These are phyloP conservation scores for Pagrus major DNA, from an alignment of 2,113 vertebrate species.

Conservation along the genomic window DNA sequence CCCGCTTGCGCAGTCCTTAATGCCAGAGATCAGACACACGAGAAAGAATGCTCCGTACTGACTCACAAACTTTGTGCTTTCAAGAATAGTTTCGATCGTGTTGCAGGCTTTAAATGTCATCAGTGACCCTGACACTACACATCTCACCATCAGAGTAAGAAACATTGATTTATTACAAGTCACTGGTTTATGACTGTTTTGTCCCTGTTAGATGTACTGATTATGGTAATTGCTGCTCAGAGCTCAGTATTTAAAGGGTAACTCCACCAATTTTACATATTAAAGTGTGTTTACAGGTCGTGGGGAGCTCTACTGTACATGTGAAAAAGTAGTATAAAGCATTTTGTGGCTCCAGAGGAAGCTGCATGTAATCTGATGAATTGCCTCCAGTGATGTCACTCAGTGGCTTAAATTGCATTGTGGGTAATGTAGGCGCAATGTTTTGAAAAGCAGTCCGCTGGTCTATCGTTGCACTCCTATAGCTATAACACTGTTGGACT, in stretches of 20 bases:
- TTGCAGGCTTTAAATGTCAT: conserved; percentile 52
- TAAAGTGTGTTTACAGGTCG: too few species aligned
- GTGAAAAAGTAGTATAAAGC: too few species aligned
- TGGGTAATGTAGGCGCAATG: too few species aligned
- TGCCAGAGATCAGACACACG: conserved; percentile 30
- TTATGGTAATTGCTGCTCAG: background rate
- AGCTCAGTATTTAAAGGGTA: background rate
- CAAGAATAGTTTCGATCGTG: conserved; percentile 21
- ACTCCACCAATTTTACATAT: too few species aligned
- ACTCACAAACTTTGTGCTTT: conserved; percentile 20
- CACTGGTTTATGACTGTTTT: background rate
- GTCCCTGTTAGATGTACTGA: background rate
- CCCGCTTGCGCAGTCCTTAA: conserved; percentile 24
- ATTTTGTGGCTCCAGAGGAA: too few species aligned
- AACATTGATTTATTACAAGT: background rate
- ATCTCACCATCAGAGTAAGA: background rate
- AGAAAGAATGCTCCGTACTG: conserved; percentile 1
- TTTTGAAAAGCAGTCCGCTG: too few species aligned
- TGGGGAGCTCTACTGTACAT: too few species aligned
- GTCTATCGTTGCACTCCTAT: too few species aligned
- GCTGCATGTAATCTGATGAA: too few species aligned
- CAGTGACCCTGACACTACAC: conserved; percentile 8
- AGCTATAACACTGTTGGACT: too few species aligned
- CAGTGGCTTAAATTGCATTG: too few species aligned
- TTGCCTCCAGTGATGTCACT: too few species aligned